Evolutionary conservation across 2,113 vertebrate genomes (phyloP), one percentile per base, ranked within the genome.

Genomic region (Oryzias woworae): DNA sequence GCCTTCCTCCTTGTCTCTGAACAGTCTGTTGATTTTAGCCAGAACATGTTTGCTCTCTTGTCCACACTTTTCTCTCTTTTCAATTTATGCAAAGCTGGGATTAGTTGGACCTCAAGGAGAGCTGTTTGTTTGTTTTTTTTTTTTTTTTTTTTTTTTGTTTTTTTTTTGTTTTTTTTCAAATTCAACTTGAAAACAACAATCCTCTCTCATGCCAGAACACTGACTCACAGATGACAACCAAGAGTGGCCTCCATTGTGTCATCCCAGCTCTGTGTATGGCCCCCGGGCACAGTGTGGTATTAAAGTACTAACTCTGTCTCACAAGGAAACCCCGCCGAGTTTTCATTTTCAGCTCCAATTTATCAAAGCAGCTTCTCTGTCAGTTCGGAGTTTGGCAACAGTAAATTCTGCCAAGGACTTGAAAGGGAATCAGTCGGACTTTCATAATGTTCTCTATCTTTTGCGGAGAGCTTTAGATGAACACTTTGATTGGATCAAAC

Each of bases 31-130:
- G 54, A 55, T 51, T 53, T 75, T 47, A 52, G 53, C 62, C 73
- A 14, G 44, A 78, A 75, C 80, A 60, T 80, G 73, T 73, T 74
- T 73, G 73, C 72, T 51, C 52, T 73, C 66, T 53, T 49, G 70
- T 80, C 73, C 65, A 8, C 49, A 23, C 57, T 22, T 80, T 69
- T 43, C 66, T 3, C 13, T 16, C 18, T 15, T 64, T 77, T 62
- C 75, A 76, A 87, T 81, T 73, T 71, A 84, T 85, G 85, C 52
- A 83, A 86, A 87, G 68, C 72, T 46, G 28, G 79, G 79, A 85
- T 87, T 75, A 83, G 59, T 75, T 17, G 66, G 75, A 76, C 77
- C 75, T 74, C 17, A 22, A 77, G 63, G 65, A 80, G 77, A 50
- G 0, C 62, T 55, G 59, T 80, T 81, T 78, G 71, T 77, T 31